These are phyloP conservation scores for Meda fulgida DNA, from an alignment of 2,797 vertebrate genomes.

Conservation along the genomic window DNA sequence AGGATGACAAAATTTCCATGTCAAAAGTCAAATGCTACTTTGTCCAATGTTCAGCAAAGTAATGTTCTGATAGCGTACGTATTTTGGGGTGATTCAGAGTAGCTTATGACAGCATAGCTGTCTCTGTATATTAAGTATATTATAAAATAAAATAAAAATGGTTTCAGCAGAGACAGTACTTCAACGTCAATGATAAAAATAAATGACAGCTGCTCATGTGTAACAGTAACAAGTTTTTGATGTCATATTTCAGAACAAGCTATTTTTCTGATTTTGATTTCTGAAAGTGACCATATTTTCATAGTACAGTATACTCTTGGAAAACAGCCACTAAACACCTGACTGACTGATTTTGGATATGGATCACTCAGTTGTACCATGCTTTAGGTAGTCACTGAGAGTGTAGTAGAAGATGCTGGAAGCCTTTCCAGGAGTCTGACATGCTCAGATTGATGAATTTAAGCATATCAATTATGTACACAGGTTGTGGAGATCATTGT, in stretches of 20 bases:
- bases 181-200: neutral
- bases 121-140: neutral
- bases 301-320: neutral
- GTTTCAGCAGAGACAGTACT: neutral
- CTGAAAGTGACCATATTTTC: neutral
- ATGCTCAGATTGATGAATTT: slow-evolving; percentile 35
- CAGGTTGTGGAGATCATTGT: slow-evolving; percentile 40
- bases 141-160: too few relatives aligned
- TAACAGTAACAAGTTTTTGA: neutral
- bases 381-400: neutral
- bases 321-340: slow-evolving; percentile 9
- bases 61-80: neutral
- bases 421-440: slow-evolving; percentile 10
- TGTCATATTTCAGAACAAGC: slow-evolving; percentile 6
- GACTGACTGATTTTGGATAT: slow-evolving; percentile 8
- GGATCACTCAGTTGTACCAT: neutral
- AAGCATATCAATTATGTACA: slow-evolving; percentile 41
- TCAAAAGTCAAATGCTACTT: neutral
- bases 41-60: neutral
- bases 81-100: neutral
- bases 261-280: neutral
- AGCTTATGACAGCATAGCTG: neutral
- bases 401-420: slow-evolving; percentile 5
- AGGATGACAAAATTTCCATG: too few relatives aligned
- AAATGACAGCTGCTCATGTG: neutral